Evolutionary conservation across 2,888 invertebrate species (phyloP).

Genomic region (Drosophila conformis): DNA sequence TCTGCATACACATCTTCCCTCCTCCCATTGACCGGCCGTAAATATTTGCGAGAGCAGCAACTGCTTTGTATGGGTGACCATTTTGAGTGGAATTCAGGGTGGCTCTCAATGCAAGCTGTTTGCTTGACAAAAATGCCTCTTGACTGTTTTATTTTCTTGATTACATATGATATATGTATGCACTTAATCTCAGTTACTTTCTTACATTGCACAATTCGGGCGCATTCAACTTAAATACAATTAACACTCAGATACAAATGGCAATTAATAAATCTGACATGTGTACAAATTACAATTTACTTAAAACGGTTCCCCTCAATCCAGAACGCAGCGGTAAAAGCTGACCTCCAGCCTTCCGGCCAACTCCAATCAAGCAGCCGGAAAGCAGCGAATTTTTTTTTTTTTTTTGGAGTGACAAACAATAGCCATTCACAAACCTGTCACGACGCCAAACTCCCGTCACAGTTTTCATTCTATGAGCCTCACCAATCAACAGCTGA

Average conservation of each 20-base stretch:
- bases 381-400: slow-evolving; percentile 17
- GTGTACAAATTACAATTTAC: slow-evolving; percentile 8
- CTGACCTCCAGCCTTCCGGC: slow-evolving; percentile 27
- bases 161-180: background rate
- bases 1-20: slow-evolving; percentile 37
- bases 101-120: slow-evolving; percentile 10
- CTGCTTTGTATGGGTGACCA: slow-evolving; percentile 17
- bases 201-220: background rate
- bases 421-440: slow-evolving; percentile 49
- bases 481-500: slow-evolving; percentile 20
- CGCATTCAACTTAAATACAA: background rate
- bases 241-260: background rate
- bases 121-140: background rate
- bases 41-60: slow-evolving; percentile 16
- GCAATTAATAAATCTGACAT: background rate
- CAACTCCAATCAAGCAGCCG: slow-evolving; percentile 30
- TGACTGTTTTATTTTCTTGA: background rate
- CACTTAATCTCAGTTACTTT: background rate
- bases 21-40: slow-evolving; percentile 14
- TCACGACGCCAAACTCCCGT: slow-evolving; percentile 42
- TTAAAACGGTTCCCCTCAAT: slow-evolving; percentile 2
- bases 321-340: slow-evolving; percentile 25
- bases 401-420: slow-evolving; percentile 22
- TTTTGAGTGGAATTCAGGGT: background rate
- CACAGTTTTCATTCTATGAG: slow-evolving; percentile 2